Evolutionary conservation across 1,140 invertebrate genomes (phyloP).

Genomic region (Listronotus oregonensis): DNA sequence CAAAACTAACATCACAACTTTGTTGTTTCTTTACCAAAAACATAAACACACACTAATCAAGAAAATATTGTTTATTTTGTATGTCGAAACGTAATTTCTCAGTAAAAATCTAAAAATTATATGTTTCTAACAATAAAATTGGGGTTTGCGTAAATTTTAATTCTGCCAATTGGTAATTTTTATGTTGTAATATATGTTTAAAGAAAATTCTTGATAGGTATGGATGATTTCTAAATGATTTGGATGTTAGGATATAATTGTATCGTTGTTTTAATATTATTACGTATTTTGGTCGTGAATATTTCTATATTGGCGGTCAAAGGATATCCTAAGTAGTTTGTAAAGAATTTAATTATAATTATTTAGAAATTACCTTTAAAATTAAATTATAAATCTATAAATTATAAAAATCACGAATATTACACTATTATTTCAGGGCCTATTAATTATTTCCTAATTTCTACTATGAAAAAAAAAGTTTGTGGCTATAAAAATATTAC

Average conservation of each 20-base stretch:
- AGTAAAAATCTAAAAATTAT: slow-evolving; percentile 33
- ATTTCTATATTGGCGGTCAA: no score
- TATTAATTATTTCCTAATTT: no score
- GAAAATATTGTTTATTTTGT: slow-evolving; percentile 30
- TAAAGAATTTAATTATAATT: no score
- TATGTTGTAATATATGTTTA: slow-evolving; percentile 1
- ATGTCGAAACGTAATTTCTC: slow-evolving; percentile 28
- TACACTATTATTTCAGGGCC: no score
- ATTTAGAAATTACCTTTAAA: not conserved
- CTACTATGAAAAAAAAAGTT: no score
- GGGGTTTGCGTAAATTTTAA: slow-evolving; percentile 22
- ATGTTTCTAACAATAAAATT: slow-evolving; percentile 17
- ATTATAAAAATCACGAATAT: no score
- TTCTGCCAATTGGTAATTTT: slow-evolving; percentile 21
- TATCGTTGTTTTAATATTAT: no score
- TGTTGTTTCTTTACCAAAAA: slow-evolving; percentile 20
- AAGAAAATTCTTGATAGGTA: not conserved
- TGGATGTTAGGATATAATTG: no score
- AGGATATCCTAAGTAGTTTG: no score
- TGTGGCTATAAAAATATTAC: no score
- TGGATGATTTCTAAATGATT: not conserved
- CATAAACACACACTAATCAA: slow-evolving; percentile 12
- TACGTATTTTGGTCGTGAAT: no score
- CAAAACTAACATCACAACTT: slow-evolving; percentile 8
- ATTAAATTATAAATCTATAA: not conserved